Evolutionary conservation across 2,797 vertebrate species (phyloP).

Genomic region (Limnodromus scolopaceus): DNA sequence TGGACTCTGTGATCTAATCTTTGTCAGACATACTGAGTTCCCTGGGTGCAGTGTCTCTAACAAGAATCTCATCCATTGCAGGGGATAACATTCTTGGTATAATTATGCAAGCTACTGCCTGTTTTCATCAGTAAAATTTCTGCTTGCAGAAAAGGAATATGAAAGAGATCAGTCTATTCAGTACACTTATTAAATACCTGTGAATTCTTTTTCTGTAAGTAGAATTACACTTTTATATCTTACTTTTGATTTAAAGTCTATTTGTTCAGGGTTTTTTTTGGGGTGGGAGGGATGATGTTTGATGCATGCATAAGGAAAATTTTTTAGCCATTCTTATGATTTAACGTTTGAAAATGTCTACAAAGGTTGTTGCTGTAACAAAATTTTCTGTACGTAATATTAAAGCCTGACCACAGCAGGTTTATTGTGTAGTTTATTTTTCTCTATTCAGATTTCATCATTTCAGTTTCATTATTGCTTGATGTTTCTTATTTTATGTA

Average conservation of each 20-base stretch:
- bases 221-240: neutral
- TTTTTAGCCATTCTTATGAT: neutral
- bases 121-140: neutral
- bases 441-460: neutral
- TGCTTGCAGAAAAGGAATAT: neutral
- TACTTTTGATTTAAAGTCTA: neutral
- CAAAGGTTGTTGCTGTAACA: neutral
- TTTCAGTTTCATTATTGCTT: neutral
- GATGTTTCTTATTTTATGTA: neutral
- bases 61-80: neutral
- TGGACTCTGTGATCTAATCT: neutral
- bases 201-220: neutral
- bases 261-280: too few relatives aligned
- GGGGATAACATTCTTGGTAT: neutral
- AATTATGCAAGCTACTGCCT: neutral
- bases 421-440: neutral
- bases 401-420: neutral
- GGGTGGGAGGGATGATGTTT: neutral
- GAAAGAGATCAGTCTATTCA: neutral
- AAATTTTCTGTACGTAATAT: neutral
- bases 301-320: neutral
- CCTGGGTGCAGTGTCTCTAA: neutral
- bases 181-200: neutral
- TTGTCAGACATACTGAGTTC: neutral
- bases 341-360: neutral